Percentiles rank a stretch among this genome's conserved stretches.
Conservation (phyloP, 2,888 invertebrate genomes). For the Panzeria rudis region DNA sequence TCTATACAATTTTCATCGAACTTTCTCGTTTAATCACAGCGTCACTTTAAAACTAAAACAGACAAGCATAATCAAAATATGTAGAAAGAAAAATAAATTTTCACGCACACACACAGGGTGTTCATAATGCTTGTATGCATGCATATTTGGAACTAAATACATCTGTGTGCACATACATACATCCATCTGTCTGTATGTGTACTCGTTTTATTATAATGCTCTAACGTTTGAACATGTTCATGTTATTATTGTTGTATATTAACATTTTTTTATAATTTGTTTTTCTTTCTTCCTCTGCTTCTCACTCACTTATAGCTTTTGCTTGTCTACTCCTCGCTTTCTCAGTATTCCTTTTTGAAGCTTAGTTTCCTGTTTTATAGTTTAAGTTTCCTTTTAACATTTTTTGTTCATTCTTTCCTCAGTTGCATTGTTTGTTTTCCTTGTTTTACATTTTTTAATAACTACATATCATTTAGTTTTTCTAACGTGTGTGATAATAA, state of each 20-base stretch:
- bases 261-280: constrained; percentile 13
- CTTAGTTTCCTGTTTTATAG: constrained; percentile 66
- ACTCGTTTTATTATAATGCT: constrained; percentile 57
- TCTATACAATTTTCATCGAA: not conserved
- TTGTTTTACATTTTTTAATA: constrained; percentile 33
- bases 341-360: constrained; percentile 41
- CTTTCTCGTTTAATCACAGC: not conserved
- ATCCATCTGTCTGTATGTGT: no score
- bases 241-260: constrained; percentile 55
- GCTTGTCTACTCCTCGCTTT: constrained; percentile 4
- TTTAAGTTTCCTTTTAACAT: constrained; percentile 66
- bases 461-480: constrained; percentile 47
- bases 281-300: not conserved
- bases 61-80: not conserved
- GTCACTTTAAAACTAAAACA: not conserved
- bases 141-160: not conserved
- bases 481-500: constrained; percentile 66
- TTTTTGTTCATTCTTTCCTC: constrained; percentile 44
- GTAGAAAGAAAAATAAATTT: no score
- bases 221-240: constrained; percentile 59
- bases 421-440: constrained; percentile 61
- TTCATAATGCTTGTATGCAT: not conserved
- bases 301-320: constrained; percentile 34
- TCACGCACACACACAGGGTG: not conserved
- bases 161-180: no score